phyloP scores from a whole-genome alignment of 2,113 vertebrate species.

The Spermophilus dauricus region DNA sequence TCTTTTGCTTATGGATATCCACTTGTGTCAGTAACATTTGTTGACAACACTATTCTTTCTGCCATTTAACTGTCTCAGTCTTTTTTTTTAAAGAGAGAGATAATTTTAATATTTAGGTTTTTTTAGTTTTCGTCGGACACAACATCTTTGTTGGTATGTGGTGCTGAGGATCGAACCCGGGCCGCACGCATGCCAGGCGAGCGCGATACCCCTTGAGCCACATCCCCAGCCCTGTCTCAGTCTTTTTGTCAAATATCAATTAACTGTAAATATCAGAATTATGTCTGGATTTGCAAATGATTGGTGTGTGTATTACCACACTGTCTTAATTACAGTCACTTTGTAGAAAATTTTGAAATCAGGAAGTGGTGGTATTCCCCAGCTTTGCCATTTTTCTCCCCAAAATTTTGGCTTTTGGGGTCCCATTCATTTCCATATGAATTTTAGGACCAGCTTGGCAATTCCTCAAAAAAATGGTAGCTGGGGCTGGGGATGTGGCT shows the following conservation, averaged over 20 bases:
- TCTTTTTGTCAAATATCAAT: no score
- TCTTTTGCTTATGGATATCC: not conserved
- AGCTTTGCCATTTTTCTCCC: not conserved
- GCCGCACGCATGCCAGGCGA: no score
- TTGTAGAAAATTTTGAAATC: not conserved
- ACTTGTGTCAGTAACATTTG: not conserved
- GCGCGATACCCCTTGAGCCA: no score
- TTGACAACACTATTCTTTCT: not conserved
- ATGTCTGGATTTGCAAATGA: not conserved
- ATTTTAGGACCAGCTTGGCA: not conserved
- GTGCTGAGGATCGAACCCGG: no score
- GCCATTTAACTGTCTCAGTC: not conserved
- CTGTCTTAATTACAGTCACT: not conserved
- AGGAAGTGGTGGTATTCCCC: not conserved
- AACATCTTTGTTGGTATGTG: no score
- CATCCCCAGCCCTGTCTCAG: not conserved
- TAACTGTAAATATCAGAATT: not conserved
- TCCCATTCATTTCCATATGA: not conserved
- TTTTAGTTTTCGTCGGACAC: no score
- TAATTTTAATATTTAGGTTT: no score
- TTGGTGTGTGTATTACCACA: not conserved
- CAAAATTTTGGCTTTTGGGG: not conserved
- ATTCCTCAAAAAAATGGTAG: no score
- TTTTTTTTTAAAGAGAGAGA: no score
- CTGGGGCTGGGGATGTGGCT: no score